These are phyloP conservation scores for Papilio gigon DNA, from an alignment of 2,888 invertebrate species.

Conservation along the genomic window DNA sequence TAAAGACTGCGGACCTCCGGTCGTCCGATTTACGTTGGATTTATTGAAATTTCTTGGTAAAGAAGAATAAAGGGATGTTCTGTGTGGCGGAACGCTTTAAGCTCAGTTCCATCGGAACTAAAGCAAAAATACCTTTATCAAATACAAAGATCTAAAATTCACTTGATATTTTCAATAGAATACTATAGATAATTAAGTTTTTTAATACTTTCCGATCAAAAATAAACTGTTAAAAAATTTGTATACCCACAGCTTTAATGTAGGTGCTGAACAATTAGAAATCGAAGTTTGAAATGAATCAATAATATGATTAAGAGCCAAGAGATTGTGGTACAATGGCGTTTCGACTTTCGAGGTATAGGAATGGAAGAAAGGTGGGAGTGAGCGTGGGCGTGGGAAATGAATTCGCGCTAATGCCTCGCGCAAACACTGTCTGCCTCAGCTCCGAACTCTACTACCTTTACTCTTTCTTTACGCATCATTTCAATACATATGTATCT, in stretches of 20 bases:
- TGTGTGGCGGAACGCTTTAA: conserved; percentile 69
- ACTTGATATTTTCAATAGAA: conserved; percentile 4
- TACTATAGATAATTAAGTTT: neutral
- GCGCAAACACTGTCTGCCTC: conserved; percentile 64
- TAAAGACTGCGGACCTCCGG: conserved; percentile 68
- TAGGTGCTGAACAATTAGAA: conserved; percentile 37
- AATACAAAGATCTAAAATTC: conserved; percentile 6
- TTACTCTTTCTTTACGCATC: conserved; percentile 17
- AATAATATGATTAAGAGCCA: conserved; percentile 42
- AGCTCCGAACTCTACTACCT: conserved; percentile 1
- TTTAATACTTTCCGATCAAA: neutral
- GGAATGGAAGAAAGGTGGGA: conserved; percentile 63
- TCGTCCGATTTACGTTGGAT: conserved; percentile 62
- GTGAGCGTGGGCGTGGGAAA: conserved; percentile 74
- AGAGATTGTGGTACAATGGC: conserved; percentile 46
- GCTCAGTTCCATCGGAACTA: conserved; percentile 62
- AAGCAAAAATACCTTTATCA: conserved; percentile 49
- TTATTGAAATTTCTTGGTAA: conserved; percentile 71
- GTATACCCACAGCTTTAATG: conserved; percentile 4
- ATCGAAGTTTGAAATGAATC: conserved; percentile 46
- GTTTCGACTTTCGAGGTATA: conserved; percentile 57
- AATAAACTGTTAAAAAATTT: neutral
- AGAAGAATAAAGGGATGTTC: conserved; percentile 63
- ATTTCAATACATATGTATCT: neutral
- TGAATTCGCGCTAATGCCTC: conserved; percentile 61